These are phyloP conservation scores for Sibirionetta formosa DNA, from an alignment of 2,797 vertebrate species.

Conservation along the genomic window DNA sequence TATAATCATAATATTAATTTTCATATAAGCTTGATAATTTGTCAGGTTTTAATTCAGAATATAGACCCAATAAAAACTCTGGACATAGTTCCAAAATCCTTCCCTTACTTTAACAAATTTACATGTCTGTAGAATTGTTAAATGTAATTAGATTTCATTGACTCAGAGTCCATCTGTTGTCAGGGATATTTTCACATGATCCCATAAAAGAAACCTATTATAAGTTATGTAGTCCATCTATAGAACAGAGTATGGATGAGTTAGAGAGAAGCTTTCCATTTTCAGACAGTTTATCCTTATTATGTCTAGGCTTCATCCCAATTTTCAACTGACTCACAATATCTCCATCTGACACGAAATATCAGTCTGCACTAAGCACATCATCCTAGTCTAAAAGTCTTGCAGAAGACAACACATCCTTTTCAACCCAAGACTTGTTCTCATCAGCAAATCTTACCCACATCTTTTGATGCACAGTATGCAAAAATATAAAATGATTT, in stretches of 20 bases:
- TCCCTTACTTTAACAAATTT: neutral
- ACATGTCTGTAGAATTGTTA: neutral
- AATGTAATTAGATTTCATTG: slow-evolving; percentile 6
- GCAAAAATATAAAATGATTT: slow-evolving; percentile 1
- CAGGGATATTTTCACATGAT: slow-evolving; percentile 40
- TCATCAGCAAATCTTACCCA: neutral
- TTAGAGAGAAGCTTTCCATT: neutral
- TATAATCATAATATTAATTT: neutral
- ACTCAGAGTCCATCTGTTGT: slow-evolving; percentile 23
- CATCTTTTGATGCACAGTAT: neutral
- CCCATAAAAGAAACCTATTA: neutral
- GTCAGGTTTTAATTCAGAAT: neutral
- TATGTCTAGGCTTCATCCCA: neutral
- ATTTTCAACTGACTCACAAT: neutral
- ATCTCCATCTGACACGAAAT: neutral
- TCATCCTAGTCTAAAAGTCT: neutral
- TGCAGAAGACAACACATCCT: neutral
- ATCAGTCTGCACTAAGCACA: neutral
- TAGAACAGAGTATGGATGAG: neutral
- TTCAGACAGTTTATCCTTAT: neutral
- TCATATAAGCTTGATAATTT: neutral
- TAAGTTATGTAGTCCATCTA: neutral
- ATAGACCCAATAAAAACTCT: neutral
- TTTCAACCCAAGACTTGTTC: neutral
- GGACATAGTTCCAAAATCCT: neutral